Base-by-base conservation (phyloP, 1,140 invertebrate genomes). In the Macrobrachium nipponense region DNA sequence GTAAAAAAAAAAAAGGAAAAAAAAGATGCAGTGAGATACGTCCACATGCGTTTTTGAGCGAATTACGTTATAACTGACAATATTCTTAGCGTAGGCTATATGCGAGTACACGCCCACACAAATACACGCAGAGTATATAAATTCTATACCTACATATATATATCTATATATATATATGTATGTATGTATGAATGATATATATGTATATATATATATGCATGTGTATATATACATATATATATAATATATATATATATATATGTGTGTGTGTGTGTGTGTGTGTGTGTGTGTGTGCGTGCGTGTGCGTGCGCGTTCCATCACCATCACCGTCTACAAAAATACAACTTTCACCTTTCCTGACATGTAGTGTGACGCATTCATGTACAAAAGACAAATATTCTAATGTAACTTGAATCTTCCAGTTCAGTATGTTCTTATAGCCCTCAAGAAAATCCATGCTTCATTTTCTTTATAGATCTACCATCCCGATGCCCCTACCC, bases 111-210 rank as follows among this genome's bases (percentile, higher is more conserved):
- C 62, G 20, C 27, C 3, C 36, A 20, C 62, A 36, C 62, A 20
- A 36, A 20, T 59, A 36, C n/a, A 20, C 1, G n/a, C 12, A 51
- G 5, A 64, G 27, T 80, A 36, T 80, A 20, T 80, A 23, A 6
- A 51, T 51, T 51, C 5, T 36, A 36, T 80, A 36, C 43, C 0
- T 66, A 36, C 10, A 36, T 80, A 20, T 80, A 36, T 80, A 51
- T 80, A n/a, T 80, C 5, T 62, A 20, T 36, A 44, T 43, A 66
- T 80, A 23, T 80, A 36, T 64, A 36, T 80, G 15, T 66, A 51
- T 18, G 14, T 78, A 51, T 78, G 5, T 78, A 60, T 78, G 76
- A 58, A n/a, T n/a, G n/a, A n/a, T n/a, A n/a, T n/a, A n/a, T 58
- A 18, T 59, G n/a, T 61, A n/a, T 78, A n/a, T 78, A 5, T 78